Evolutionary conservation across 2,797 vertebrate species (phyloP).

Genomic region (Acanthis flammea): DNA sequence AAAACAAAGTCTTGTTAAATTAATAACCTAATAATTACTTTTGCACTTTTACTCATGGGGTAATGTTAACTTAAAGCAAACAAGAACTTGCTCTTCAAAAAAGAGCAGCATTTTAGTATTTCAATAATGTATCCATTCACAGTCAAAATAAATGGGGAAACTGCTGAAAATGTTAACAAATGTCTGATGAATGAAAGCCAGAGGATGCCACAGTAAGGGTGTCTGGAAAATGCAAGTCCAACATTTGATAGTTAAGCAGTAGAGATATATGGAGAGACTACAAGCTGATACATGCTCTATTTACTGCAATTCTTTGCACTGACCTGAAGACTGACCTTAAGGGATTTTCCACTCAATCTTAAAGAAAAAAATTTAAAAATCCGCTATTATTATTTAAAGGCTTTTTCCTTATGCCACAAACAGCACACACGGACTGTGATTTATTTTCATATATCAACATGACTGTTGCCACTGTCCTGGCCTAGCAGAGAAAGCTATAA

Average conservation of each 20-base stretch:
- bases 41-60: neutral
- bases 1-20: conserved; percentile 25
- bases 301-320: neutral
- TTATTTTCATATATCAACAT: neutral
- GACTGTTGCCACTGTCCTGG: neutral
- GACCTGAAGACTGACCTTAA: neutral
- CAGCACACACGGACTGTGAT: neutral
- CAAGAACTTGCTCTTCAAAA: neutral
- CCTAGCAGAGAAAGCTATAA: neutral
- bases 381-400: neutral
- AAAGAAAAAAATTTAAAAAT: neutral
- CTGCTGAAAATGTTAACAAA: neutral
- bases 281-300: neutral
- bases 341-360: neutral
- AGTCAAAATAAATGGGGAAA: neutral
- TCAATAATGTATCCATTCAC: neutral
- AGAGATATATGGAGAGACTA: neutral
- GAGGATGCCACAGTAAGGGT: neutral
- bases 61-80: neutral
- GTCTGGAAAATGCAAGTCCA: neutral
- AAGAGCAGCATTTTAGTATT: conserved; percentile 27
- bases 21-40: conserved; percentile 36
- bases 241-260: neutral
- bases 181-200: neutral
- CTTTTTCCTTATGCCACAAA: neutral